Evolutionary conservation across 2,888 invertebrate species (phyloP).

Genomic region (Caenorhabditis becei): DNA sequence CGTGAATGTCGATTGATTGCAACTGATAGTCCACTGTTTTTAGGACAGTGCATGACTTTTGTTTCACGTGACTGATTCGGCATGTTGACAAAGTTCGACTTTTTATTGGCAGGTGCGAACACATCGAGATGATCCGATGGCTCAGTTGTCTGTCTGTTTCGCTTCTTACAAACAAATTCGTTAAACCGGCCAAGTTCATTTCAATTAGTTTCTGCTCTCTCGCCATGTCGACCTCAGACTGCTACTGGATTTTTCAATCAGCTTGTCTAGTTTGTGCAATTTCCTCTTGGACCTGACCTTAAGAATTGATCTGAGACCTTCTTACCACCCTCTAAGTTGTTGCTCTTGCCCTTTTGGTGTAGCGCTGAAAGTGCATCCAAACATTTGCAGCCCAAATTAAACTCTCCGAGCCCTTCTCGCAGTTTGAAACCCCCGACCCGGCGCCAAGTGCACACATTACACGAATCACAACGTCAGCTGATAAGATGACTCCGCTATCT

Average conservation of each 20-base stretch:
- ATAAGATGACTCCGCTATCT: conserved; percentile 29
- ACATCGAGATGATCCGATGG: conserved; percentile 25
- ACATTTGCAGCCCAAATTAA: background rate
- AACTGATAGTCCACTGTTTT: background rate
- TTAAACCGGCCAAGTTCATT: too few relatives aligned
- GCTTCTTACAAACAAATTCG: too few relatives aligned
- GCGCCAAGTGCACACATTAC: conserved; percentile 24
- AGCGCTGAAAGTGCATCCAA: background rate
- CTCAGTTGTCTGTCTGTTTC: conserved; percentile 11
- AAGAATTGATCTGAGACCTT: too few relatives aligned
- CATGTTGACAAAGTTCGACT: conserved; percentile 1
- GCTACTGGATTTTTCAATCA: too few relatives aligned
- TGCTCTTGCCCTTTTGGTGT: background rate
- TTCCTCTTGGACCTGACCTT: too few relatives aligned
- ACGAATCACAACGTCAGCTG: conserved; percentile 47
- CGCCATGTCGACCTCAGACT: too few relatives aligned
- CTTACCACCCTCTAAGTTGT: too few relatives aligned
- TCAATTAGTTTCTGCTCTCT: too few relatives aligned
- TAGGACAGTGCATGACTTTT: background rate
- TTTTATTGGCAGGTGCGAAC: conserved; percentile 40
- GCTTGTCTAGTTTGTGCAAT: too few relatives aligned
- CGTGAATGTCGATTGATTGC: background rate
- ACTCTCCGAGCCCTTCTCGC: conserved; percentile 8
- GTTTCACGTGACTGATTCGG: background rate
- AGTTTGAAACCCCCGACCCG: conserved; percentile 7